A percentile compares a stretch with the other conserved stretches of the same genome.
Evolutionary conservation across 30 jellyfish, hydroid and myxozoan species (phyloP).

Genomic region (Pelagia noctiluca): DNA sequence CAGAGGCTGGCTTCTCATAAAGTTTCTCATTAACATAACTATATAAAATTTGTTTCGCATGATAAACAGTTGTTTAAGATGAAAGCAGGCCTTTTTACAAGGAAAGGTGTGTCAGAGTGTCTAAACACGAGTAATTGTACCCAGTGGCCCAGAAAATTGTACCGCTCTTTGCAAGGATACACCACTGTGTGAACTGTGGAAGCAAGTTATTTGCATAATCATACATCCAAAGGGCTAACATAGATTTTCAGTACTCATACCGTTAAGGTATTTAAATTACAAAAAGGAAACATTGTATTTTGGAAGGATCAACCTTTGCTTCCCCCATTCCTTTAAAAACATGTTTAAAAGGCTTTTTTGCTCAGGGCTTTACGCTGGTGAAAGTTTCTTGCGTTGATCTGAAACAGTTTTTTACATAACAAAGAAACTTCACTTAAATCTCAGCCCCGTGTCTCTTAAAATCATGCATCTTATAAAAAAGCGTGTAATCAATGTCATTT

Average conservation of each 20-base stretch:
- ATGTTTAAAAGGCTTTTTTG: too few species aligned
- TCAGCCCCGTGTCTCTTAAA: too few species aligned
- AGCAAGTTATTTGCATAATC: constrained; percentile 2
- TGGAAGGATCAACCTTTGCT: neutral
- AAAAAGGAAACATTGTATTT: neutral
- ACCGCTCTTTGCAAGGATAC: neutral
- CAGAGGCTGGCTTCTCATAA: constrained; percentile 13
- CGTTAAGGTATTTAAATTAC: neutral
- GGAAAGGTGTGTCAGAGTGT: constrained; percentile 5
- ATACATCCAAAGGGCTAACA: neutral
- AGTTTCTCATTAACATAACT: constrained; percentile 1
- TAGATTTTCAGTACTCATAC: constrained; percentile 2
- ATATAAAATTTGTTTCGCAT: neutral
- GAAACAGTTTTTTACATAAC: too few species aligned
- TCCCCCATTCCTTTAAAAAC: neutral
- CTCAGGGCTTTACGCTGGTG: constrained; percentile 8
- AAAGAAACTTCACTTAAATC: too few species aligned
- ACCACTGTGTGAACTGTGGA: neutral
- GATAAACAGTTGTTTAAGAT: constrained; percentile 1
- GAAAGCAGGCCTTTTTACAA: constrained; percentile 5
- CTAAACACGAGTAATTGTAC: constrained; percentile 3
- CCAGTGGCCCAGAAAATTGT: too few species aligned
- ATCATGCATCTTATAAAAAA: too few species aligned
- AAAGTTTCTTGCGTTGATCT: neutral
- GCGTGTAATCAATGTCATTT: neutral